A percentile compares a stretch with the other conserved stretches of the same genome.
Conservation (phyloP, 2,888 invertebrate species). For the Machimus rusticus region DNA sequence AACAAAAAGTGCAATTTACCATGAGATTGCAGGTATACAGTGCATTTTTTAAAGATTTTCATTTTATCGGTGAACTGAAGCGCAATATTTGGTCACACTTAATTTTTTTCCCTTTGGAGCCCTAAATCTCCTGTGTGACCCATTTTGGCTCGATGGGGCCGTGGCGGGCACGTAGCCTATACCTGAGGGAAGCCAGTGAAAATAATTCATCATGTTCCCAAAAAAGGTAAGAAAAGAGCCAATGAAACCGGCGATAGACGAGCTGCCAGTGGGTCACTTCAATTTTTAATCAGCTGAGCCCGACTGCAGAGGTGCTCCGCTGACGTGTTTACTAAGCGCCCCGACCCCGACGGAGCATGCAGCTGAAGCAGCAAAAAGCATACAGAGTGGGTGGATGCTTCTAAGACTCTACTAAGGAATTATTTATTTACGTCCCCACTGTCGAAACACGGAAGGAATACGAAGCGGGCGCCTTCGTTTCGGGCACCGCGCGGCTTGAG, state of each 20-base stretch:
- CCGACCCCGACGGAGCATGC: background rate
- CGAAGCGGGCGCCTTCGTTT: background rate
- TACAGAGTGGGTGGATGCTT: background rate
- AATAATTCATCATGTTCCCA: background rate
- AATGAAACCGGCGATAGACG: background rate
- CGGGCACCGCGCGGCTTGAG: background rate
- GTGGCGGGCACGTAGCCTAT: background rate
- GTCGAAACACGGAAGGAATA: conserved; percentile 11
- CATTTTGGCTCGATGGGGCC: background rate
- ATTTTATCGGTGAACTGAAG: background rate
- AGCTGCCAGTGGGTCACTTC: conserved; percentile 2
- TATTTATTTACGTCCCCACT: conserved; percentile 12
- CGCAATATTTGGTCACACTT: background rate
- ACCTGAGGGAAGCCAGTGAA: background rate
- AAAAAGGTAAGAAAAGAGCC: background rate
- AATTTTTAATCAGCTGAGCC: conserved; percentile 11
- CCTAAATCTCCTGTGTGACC: background rate
- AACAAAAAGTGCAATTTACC: background rate
- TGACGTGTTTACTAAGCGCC: background rate
- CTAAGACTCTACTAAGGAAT: background rate
- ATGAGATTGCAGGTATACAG: background rate
- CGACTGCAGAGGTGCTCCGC: background rate
- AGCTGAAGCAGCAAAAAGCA: background rate
- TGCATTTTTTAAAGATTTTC: background rate
- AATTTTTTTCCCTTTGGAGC: background rate